Evolutionary conservation across 1,140 invertebrate species (phyloP).

Genomic region (Tetramorium simillimum): DNA sequence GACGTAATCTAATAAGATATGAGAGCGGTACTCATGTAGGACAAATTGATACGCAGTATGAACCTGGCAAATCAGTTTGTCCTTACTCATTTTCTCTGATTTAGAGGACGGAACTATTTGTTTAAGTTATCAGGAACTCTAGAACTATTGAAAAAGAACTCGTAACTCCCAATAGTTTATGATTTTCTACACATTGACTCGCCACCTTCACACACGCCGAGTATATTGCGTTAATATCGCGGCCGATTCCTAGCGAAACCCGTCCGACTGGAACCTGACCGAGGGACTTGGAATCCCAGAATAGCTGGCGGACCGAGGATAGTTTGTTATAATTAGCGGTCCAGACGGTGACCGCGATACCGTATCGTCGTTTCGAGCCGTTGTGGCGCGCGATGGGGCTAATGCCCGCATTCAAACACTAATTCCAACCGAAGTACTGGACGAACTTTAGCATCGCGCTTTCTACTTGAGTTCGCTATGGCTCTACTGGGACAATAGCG

Average conservation of each 20-base stretch:
- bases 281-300: constrained; percentile 49
- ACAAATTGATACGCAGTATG: too few relatives aligned
- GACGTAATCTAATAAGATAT: too few relatives aligned
- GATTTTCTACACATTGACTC: too few relatives aligned
- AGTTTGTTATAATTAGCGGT: constrained; percentile 76
- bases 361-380: constrained; percentile 53
- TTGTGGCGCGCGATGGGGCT: constrained; percentile 53
- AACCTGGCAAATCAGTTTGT: too few relatives aligned
- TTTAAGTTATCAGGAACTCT: too few relatives aligned
- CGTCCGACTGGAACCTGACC: neutral
- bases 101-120: too few relatives aligned
- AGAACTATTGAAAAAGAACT: too few relatives aligned
- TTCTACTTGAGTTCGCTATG: constrained; percentile 34
- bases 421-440: constrained; percentile 63
- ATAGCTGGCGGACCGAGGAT: constrained; percentile 50
- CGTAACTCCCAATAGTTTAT: too few relatives aligned
- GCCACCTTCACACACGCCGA: too few relatives aligned
- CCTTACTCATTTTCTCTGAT: too few relatives aligned
- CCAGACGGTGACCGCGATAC: constrained; percentile 63
- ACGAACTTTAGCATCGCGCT: constrained; percentile 58
- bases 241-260: neutral
- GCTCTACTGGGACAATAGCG: constrained; percentile 43
- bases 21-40: too few relatives aligned
- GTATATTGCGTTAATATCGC: constrained; percentile 21
- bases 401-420: constrained; percentile 67